These are phyloP conservation scores for Cantharis flavilabris DNA, from an alignment of 2,888 invertebrate genomes.

Conservation along the genomic window DNA sequence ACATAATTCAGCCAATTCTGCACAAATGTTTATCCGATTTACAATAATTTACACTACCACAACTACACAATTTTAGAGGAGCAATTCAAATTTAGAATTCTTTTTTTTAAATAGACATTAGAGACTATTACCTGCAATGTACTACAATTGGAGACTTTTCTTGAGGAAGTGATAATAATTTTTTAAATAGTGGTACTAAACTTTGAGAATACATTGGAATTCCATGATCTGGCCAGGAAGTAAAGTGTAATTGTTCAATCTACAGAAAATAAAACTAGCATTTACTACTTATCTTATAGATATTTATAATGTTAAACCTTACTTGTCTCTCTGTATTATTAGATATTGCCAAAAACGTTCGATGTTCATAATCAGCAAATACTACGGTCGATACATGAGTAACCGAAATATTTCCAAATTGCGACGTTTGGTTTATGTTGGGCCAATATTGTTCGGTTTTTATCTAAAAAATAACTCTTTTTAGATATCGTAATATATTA, in stretches of 20 bases:
- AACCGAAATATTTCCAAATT: conserved; percentile 50
- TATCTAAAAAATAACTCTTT: conserved; percentile 52
- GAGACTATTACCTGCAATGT: conserved; percentile 55
- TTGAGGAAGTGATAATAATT: conserved; percentile 49
- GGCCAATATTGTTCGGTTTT: conserved; percentile 61
- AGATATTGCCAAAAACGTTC: conserved; percentile 56
- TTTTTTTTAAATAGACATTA: too few species aligned
- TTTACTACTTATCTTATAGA: conserved; percentile 31
- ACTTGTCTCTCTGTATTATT: conserved; percentile 55
- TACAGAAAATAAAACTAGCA: conserved; percentile 28
- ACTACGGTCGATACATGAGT: conserved; percentile 45
- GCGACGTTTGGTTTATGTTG: conserved; percentile 51
- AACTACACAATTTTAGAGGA: not conserved
- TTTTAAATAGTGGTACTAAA: conserved; percentile 35
- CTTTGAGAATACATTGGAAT: conserved; percentile 48
- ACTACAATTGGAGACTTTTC: conserved; percentile 55
- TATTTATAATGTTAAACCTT: not conserved
- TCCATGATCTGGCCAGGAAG: conserved; percentile 60
- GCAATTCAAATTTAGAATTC: not conserved
- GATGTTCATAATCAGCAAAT: conserved; percentile 51
- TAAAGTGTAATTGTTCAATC: conserved; percentile 59
- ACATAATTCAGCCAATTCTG: too few species aligned
- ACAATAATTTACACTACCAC: too few species aligned
- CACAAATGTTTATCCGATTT: too few species aligned
- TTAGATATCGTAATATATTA: conserved; percentile 33